Evolutionary conservation across 1,140 invertebrate species (phyloP).

Genomic region (Chironomus striatipennis): DNA sequence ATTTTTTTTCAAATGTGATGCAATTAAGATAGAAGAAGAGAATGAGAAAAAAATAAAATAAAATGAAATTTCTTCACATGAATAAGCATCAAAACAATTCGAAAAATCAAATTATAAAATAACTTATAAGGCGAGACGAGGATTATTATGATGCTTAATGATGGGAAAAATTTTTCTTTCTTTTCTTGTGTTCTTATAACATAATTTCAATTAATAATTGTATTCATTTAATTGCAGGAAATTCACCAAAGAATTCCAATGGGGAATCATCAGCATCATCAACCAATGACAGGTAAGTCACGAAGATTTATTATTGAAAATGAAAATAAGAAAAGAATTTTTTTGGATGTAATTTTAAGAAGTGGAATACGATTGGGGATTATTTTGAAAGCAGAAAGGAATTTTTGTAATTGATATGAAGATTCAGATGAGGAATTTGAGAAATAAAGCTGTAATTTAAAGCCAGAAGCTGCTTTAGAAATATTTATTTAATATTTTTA

Average conservation of each 20-base stretch:
- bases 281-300: conserved; percentile 1
- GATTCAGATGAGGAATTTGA: no score
- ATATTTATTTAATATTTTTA: no score
- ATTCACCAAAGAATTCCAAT: conserved; percentile 22
- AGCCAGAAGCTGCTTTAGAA: no score
- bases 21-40: no score
- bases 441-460: no score
- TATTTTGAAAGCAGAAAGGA: no score
- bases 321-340: no score
- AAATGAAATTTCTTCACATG: conserved; percentile 18
- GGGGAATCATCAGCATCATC: conserved; percentile 8
- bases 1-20: no score
- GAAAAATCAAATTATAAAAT: conserved; percentile 5
- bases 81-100: conserved; percentile 1
- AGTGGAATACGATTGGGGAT: no score
- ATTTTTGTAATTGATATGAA: no score
- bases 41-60: background rate
- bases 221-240: conserved; percentile 10
- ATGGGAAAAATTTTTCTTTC: background rate
- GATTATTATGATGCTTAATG: conserved; percentile 20
- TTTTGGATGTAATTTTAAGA: no score
- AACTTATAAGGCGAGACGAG: conserved; percentile 2
- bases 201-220: conserved; percentile 8
- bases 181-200: background rate
- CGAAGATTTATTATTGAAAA: background rate